Base-by-base conservation (phyloP, 2,888 invertebrate species). In the Lochmaea crataegi region DNA sequence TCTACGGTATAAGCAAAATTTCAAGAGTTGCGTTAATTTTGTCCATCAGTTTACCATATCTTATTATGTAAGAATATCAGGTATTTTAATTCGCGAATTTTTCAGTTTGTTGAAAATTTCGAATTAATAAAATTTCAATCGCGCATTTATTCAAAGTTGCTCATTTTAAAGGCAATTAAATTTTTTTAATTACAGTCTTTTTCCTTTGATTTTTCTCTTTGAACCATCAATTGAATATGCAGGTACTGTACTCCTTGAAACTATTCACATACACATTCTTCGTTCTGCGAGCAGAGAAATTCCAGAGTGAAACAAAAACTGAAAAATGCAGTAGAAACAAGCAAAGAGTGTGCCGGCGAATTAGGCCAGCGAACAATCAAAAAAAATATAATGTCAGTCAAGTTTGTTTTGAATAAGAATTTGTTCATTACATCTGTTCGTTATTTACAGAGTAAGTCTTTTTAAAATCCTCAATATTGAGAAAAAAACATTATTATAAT, bases 211-310 rank as follows among this genome's bases (percentile, higher is more conserved):
- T 51, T 51, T 51, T 53, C 53, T 53, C 2, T 16, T 53, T 42
- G 42, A 63, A 16, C 42, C 38, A 42, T 63, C n/a, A 38, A 63
- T 63, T 63, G 16, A 41, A 42, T 42, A 63, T 63, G 61, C 61
- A 63, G 32, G 61, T 42, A 63, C 61, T 63, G 42, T 63, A 63
- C 61, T 63, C 18, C 18, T 63, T 18, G 42, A 63, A 63, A 41
- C 16, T 63, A 63, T 42, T 16, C 61, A 42, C 61, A 63, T 63
- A 42, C 42, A 63, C 42, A 63, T 63, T 41, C 61, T 42, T 82
- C 81, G 80, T 80, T 78, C 82, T 77, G 14, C 68, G 9, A 26
- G 22, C 65, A 18, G 42, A 63, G 56, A 67, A 67, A 67, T 67
- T 67, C 67, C 58, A n/a, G 12, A 14, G 45, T 51, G 48, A 45